phyloP scores from a whole-genome alignment of 2,888 invertebrate genomes.

The Pristionchus japonicus region DNA sequence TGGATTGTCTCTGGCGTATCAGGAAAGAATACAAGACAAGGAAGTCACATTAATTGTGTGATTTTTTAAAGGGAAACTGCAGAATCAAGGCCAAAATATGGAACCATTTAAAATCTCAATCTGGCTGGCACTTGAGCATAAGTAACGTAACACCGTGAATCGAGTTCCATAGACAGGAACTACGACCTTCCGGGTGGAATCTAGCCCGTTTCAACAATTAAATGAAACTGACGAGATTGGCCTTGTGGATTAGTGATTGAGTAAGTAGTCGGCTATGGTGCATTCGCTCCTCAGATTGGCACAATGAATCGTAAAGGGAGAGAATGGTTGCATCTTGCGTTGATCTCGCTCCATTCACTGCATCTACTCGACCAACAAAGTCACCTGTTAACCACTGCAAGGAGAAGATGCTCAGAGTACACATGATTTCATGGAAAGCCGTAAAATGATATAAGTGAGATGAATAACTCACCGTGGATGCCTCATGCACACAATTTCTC shows the following conservation, averaged over 20 bases:
- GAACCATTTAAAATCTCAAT: too few relatives aligned
- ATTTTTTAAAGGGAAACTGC: too few relatives aligned
- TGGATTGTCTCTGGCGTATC: too few relatives aligned
- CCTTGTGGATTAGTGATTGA: not conserved
- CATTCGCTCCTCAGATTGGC: not conserved
- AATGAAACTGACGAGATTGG: conserved; percentile 16
- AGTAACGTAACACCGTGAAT: too few relatives aligned
- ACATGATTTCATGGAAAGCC: too few relatives aligned
- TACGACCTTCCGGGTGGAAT: too few relatives aligned
- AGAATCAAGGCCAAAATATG: too few relatives aligned
- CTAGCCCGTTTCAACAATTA: not conserved
- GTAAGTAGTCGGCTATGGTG: not conserved
- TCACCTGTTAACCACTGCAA: not conserved
- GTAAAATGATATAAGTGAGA: not conserved
- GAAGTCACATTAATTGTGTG: too few relatives aligned
- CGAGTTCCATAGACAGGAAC: too few relatives aligned
- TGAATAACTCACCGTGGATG: not conserved
- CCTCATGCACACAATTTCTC: not conserved
- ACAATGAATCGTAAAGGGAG: not conserved
- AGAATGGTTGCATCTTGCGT: not conserved
- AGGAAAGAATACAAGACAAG: too few relatives aligned
- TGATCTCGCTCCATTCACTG: conserved; percentile 19
- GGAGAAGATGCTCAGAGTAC: too few relatives aligned
- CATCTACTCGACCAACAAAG: not conserved
- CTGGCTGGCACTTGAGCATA: too few relatives aligned